Evolutionary conservation across 2,113 vertebrate species (phyloP).

Genomic region (Epinephelus moara): DNA sequence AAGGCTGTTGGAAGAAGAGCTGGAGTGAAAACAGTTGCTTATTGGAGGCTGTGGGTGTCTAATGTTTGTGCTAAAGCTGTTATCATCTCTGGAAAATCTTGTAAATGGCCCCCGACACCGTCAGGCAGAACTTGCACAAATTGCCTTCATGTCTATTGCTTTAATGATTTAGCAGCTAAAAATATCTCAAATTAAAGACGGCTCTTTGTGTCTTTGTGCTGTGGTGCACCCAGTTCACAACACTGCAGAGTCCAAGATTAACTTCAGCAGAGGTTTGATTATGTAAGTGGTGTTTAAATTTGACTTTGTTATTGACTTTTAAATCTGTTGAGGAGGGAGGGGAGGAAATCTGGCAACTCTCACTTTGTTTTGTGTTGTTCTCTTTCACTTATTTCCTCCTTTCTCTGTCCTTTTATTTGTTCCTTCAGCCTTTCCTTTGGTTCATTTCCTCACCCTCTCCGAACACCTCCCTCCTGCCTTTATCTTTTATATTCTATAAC

Average conservation of each 20-base stretch:
- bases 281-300: background rate
- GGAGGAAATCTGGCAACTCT: background rate
- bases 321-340: background rate
- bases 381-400: background rate
- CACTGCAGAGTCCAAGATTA: too few relatives aligned
- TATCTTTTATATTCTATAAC: background rate
- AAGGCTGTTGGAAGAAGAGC: background rate
- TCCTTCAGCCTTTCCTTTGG: background rate
- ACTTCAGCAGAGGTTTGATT: background rate
- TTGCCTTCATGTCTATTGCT: conserved; percentile 3
- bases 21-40: conserved; percentile 10
- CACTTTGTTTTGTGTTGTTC: background rate
- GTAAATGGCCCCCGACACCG: background rate
- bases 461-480: background rate
- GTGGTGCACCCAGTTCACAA: background rate
- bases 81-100: conserved; percentile 1
- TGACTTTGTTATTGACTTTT: background rate
- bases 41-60: background rate
- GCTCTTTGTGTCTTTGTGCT: background rate
- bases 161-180: conserved; percentile 12
- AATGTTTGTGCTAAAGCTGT: conserved; percentile 11
- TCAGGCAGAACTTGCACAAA: conserved; percentile 4
- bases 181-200: conserved; percentile 27
- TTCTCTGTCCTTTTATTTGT: background rate
- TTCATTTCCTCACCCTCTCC: background rate